Percentiles rank a stretch among this genome's conserved stretches.
phyloP scores from a whole-genome alignment of 2,888 invertebrate species.

The Tanytarsus gracilentus region DNA sequence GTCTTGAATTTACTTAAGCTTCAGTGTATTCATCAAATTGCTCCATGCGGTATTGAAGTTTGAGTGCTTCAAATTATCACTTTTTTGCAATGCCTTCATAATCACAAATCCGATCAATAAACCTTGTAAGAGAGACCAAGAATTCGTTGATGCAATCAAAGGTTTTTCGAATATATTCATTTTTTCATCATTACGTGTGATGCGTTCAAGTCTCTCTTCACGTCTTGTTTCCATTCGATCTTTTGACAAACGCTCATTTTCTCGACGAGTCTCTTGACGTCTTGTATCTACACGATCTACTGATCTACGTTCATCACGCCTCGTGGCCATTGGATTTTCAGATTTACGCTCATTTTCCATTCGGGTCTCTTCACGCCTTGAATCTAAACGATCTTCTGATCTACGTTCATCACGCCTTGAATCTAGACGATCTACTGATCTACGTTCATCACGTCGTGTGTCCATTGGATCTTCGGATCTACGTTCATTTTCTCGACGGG shows the following conservation, averaged over 20 bases:
- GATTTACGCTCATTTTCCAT: neutral
- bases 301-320: no score
- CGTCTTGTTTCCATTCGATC: conserved; percentile 5
- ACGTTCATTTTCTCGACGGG: neutral
- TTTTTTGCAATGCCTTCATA: neutral
- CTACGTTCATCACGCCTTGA: neutral
- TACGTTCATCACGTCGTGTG: neutral
- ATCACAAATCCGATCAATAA: neutral
- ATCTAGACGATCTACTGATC: neutral
- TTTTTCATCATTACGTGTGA: neutral
- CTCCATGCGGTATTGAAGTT: neutral
- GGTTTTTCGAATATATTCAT: neutral
- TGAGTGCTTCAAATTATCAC: neutral
- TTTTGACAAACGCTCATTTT: neutral
- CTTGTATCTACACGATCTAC: neutral
- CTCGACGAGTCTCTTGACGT: neutral
- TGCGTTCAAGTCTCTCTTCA: neutral
- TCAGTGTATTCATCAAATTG: no score
- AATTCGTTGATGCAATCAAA: neutral
- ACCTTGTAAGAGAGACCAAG: neutral
- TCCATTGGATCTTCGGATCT: neutral
- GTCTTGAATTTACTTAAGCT: no score
- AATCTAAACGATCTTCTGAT: neutral
- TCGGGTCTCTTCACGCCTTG: neutral
- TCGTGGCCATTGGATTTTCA: neutral